phyloP scores from a whole-genome alignment of 2,113 vertebrate genomes.

The Poecile atricapillus region DNA sequence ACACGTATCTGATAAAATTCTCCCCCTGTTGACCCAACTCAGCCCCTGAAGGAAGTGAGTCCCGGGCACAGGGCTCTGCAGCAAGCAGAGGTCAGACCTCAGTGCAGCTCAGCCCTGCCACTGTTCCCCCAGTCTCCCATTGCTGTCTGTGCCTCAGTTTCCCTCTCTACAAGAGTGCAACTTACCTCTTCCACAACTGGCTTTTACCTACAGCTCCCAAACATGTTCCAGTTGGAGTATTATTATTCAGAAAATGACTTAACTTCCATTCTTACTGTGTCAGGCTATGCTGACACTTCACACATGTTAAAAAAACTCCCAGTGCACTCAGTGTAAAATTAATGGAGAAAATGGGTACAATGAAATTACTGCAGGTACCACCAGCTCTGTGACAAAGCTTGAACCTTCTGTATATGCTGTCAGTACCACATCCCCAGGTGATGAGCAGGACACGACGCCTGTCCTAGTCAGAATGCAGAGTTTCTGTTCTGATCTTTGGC shows the following conservation, averaged over 20 bases:
- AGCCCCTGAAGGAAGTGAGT: background rate
- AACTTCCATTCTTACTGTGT: background rate
- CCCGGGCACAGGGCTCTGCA: accelerated
- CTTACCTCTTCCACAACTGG: background rate
- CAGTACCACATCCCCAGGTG: background rate
- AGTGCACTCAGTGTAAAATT: background rate
- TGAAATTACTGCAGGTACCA: background rate
- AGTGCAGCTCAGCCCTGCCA: background rate
- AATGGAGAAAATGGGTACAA: background rate
- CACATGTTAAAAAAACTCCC: background rate
- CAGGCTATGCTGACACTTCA: background rate
- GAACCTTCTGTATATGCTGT: background rate
- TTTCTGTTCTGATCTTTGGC: background rate
- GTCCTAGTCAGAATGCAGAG: background rate
- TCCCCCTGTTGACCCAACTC: background rate
- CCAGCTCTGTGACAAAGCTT: background rate
- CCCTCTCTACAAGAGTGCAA: background rate
- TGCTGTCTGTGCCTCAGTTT: background rate
- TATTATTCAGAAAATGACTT: background rate
- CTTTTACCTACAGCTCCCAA: background rate
- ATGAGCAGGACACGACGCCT: background rate
- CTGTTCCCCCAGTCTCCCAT: background rate
- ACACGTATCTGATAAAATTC: accelerated
- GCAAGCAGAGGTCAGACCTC: background rate
- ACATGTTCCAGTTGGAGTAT: background rate